phyloP scores from a whole-genome alignment of 2,888 invertebrate genomes.

The Slavum lentiscoides region DNA sequence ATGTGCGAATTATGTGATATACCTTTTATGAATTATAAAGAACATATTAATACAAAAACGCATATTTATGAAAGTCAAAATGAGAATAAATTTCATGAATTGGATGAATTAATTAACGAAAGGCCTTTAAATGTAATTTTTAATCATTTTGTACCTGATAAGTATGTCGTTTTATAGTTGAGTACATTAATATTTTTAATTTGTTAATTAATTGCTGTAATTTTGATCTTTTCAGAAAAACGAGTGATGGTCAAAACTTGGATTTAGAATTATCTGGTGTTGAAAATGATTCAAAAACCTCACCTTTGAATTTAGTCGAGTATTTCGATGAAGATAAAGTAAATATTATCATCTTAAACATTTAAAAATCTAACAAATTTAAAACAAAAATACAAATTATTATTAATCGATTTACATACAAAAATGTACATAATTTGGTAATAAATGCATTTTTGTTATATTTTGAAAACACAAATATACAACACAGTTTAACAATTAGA shows the following conservation, averaged over 20 bases:
- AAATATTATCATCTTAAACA: not conserved
- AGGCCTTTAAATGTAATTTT: conserved; percentile 40
- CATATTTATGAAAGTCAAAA: conserved; percentile 45
- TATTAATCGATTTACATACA: not conserved
- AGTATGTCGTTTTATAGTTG: not conserved
- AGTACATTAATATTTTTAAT: not conserved
- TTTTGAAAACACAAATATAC: too few species aligned
- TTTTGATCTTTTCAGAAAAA: conserved; percentile 1
- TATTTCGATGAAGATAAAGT: conserved; percentile 15
- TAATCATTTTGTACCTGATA: conserved; percentile 25
- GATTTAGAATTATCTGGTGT: not conserved
- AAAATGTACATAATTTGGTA: not conserved
- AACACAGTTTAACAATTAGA: too few species aligned
- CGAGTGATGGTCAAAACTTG: not conserved
- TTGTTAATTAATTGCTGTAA: not conserved
- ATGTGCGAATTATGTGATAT: conserved; percentile 50
- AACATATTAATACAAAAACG: conserved; percentile 49
- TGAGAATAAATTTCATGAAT: conserved; percentile 30
- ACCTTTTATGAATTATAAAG: conserved; percentile 50
- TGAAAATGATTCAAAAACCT: not conserved
- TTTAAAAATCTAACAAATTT: not conserved
- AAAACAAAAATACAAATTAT: not conserved
- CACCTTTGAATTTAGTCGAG: conserved; percentile 4
- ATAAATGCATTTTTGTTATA: too few species aligned
- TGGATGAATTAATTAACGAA: conserved; percentile 44